Percentiles rank a stretch among this genome's conserved stretches.
Evolutionary conservation across 2,888 invertebrate genomes (phyloP).

Genomic region (Margaritifera margaritifera): DNA sequence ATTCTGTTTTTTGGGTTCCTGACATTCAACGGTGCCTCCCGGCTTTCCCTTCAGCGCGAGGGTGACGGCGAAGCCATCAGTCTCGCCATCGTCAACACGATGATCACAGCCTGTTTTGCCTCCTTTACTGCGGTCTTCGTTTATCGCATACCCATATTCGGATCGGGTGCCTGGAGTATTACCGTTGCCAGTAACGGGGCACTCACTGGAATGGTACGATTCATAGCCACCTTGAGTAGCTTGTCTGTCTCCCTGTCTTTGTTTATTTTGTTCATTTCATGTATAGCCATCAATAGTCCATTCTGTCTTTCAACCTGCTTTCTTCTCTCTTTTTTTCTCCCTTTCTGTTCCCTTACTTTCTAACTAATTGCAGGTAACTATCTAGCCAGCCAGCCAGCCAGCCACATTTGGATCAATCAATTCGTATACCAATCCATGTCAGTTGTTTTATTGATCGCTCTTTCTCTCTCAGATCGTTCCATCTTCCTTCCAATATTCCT

Average conservation of each 20-base stretch:
- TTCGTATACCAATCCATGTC: no score
- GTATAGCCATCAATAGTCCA: no score
- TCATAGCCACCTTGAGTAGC: no score
- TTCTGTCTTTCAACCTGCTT: no score
- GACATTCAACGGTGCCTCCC: constrained; percentile 76
- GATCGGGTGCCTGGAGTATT: constrained; percentile 72
- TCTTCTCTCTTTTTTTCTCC: no score
- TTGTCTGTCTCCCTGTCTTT: not conserved
- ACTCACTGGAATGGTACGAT: constrained; percentile 73
- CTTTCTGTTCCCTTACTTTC: no score
- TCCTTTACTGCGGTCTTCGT: constrained; percentile 72
- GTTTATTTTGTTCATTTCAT: not conserved
- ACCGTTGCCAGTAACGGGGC: constrained; percentile 75
- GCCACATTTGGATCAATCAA: no score
- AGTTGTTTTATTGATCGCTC: no score
- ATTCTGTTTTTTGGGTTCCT: constrained; percentile 76
- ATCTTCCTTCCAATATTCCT: no score
- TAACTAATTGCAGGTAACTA: no score
- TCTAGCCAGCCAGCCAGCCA: no score
- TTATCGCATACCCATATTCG: constrained; percentile 50
- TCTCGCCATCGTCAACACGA: constrained; percentile 74
- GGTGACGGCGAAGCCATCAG: constrained; percentile 73
- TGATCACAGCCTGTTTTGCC: constrained; percentile 74
- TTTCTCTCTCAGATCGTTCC: no score
- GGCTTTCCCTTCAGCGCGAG: constrained; percentile 71